Base-by-base conservation (phyloP, 1,140 invertebrate genomes). In the Drosophila lacteicornis region DNA sequence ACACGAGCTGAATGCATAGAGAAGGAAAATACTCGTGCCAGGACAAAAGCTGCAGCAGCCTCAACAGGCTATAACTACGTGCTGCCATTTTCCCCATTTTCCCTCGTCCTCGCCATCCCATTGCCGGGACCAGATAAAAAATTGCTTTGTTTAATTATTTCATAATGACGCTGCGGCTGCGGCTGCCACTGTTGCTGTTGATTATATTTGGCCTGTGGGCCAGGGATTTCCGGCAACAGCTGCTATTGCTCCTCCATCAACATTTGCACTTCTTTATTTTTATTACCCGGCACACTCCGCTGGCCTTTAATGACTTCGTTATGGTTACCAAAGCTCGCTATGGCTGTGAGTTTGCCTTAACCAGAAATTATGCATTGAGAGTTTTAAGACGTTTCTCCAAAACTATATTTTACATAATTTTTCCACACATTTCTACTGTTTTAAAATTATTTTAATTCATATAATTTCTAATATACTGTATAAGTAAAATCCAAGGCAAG, bases 91-190 rank as follows among this genome's bases (percentile, higher is more conserved):
- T 22, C 11, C 59, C 17, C 33, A 17, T 17, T 17, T 45, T 66
- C 15, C 36, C 12, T 8, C 0, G 46, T 11, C 33, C 30, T 36
- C 2, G 36, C 8, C 11, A 43, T 49, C 61, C 25, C 51, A 15
- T 56, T 57, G 56, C 45, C 51, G 46, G 51, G 17, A 49, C 73
- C 57, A 88, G 76, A 88, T 88, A 87, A 88, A 87, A 87, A 87
- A 87, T 83, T 87, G 77, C 84, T 87, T 87, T 87, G 84, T 87
- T 88, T 83, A 87, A 87, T 87, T 88, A 87, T 88, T 88, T 87
- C 84, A 87, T 88, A 87, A 87, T 87, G 84, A 87, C 84, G 82
- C 80, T 88, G 86, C 85, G 77, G 79, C 71, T 71, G 75, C 67
- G 61, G 59, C 67, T 71, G 63, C 66, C 66, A 53, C 67, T 51